phyloP scores from a whole-genome alignment of 1,140 invertebrate genomes.

The fruit fly (Drosophila melanogaster) region DNA sequence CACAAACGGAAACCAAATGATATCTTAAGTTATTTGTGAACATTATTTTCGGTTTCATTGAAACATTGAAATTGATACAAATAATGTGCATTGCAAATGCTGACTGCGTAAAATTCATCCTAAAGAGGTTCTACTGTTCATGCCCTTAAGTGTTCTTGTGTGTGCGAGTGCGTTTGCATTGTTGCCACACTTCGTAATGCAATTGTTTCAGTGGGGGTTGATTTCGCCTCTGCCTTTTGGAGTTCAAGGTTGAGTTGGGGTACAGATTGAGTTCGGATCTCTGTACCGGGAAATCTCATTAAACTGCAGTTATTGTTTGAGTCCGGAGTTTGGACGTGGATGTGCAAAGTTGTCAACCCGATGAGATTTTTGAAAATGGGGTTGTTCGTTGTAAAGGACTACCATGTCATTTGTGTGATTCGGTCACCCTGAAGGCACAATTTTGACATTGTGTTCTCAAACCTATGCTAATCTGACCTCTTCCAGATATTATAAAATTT shows the following conservation, averaged over 20 bases:
- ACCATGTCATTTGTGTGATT: not conserved
- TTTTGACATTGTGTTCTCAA: slow-evolving; percentile 9
- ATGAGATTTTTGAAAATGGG: slow-evolving; percentile 20
- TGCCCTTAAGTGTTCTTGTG: not conserved
- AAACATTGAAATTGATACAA: too few relatives aligned
- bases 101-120: not conserved
- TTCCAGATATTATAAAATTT: not conserved
- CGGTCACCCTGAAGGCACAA: slow-evolving; percentile 1
- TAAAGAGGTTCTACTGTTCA: not conserved
- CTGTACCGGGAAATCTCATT: slow-evolving; percentile 56
- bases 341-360: slow-evolving; percentile 15
- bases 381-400: not conserved
- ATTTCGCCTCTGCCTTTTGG: slow-evolving; percentile 17
- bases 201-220: slow-evolving; percentile 54
- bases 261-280: slow-evolving; percentile 21
- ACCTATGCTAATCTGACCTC: slow-evolving; percentile 20
- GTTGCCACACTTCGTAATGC: slow-evolving; percentile 62
- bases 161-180: slow-evolving; percentile 15
- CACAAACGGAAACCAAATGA: not conserved
- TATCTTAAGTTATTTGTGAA: not conserved
- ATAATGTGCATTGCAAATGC: too few relatives aligned
- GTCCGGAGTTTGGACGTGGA: slow-evolving; percentile 19
- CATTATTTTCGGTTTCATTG: not conserved
- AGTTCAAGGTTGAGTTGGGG: slow-evolving; percentile 61
- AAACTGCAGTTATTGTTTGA: slow-evolving; percentile 65